Base-by-base conservation (phyloP, 2,797 vertebrate genomes). In the Crocidura indochinensis region DNA sequence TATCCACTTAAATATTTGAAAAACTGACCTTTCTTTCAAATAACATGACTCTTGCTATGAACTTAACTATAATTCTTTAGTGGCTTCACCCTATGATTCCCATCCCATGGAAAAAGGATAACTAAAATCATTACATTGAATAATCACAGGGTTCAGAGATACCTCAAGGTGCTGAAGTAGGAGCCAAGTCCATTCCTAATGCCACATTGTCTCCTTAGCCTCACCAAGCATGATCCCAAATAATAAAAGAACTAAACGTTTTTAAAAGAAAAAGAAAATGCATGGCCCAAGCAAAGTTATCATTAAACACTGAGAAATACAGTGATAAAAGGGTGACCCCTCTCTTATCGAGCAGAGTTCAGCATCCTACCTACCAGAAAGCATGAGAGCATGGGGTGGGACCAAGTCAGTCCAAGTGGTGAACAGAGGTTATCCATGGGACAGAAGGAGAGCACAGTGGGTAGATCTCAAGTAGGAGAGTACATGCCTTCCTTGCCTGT, bases 51-150 rank as follows among this genome's bases (percentile, higher is more conserved):
- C 78, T 91, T 64, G 51, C 44, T 82, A 53, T 46, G 11, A 49
- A n/a, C 79, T 76, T 53, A 74, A 67, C 65, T 15, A 72, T 56
- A 91, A 83, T 29, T 95, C 62, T 76, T 95, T n/a, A 85, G 84
- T 85, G 65, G 72, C 20, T 31, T 87, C 87, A 31, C 49, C 64
- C 71, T 26, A 19, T 9, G 64, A 88, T 79, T 85, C 74, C 38
- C n/a, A 74, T 29, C 67, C 29, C 65, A 72, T 5, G 22, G 24
- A 2, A 87, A 80, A 20, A 91, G 0, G 65, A 27, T 2, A 86
- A n/a, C 26, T 88, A 71, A 92, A 84, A 94, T 85, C 53, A 14
- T 10, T 64, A 77, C 71, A 79, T 38, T 8, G 11, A n/a, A n/a
- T 2, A 26, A 26, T 86, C 56, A 38, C 6, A 10, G 89, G 74